Evolutionary conservation across 2,797 vertebrate species (phyloP).

Genomic region (Danio choprae): DNA sequence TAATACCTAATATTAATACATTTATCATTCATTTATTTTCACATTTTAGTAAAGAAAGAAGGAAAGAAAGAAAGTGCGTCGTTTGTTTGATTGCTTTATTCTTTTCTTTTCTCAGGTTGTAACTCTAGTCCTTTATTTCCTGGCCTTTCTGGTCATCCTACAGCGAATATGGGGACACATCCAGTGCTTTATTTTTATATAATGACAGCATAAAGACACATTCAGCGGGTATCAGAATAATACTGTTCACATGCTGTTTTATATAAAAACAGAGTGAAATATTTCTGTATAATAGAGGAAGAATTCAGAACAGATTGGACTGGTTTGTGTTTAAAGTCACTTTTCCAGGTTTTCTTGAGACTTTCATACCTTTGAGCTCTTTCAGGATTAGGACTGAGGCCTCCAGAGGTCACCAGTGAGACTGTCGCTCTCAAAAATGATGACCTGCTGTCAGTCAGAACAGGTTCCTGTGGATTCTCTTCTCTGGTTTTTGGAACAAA

Average conservation of each 20-base stretch:
- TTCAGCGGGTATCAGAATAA: slow-evolving; percentile 52
- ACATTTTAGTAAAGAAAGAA: background rate
- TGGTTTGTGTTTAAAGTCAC: background rate
- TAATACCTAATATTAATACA: too few species aligned
- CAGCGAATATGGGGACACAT: slow-evolving; percentile 78
- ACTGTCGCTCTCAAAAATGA: slow-evolving; percentile 6
- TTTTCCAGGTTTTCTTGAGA: slow-evolving; percentile 42
- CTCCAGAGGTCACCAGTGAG: slow-evolving; percentile 40
- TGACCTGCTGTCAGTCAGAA: background rate
- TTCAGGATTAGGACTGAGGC: slow-evolving; percentile 17
- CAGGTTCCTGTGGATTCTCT: background rate
- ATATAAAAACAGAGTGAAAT: background rate
- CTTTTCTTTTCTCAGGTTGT: slow-evolving; percentile 72
- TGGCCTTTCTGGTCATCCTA: slow-evolving; percentile 79
- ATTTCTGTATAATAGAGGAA: background rate
- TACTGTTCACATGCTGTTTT: background rate
- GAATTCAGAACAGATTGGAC: background rate
- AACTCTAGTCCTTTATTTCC: slow-evolving; percentile 77
- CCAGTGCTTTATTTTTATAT: slow-evolving; percentile 73
- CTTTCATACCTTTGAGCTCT: slow-evolving; percentile 31
- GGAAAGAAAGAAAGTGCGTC: background rate
- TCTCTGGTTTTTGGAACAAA: background rate
- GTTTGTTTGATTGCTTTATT: background rate
- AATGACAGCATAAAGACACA: slow-evolving; percentile 57
- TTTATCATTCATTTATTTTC: background rate